Evolutionary conservation across 2,888 invertebrate species (phyloP), one percentile per base, ranked within the genome.

Genomic region (Crematogaster levior): DNA sequence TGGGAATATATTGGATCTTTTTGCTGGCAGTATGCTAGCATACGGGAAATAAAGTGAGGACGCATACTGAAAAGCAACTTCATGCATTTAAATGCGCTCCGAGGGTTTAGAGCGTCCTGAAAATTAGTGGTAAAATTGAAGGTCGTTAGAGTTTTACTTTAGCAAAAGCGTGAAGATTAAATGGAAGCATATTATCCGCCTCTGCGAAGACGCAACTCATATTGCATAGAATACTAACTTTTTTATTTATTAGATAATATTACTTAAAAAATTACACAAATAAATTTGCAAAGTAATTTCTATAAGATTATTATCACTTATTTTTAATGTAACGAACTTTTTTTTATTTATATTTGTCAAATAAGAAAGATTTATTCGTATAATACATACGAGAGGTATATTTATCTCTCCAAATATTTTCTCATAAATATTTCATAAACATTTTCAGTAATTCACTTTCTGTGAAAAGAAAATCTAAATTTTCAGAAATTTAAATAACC

Each of bases 101-200:
- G 66, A 75, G 53, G 53, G 27, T 75, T 75, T 53, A 75, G 66
- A 75, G 75, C 40, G 65, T 15, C 40, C 51, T 75, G 53, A 75
- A 66, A 66, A 66, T 75, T 75, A 75, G 53, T 66, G 53, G 66
- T 66, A 61, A 75, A 75, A 75, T 75, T 75, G 75, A 66, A 75
- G 75, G 40, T 66, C 66, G 75, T 75, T 75, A 75, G 66, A 53
- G 10, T 66, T 74, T 75, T 66, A 53, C 27, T 53, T 30, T 40
- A 63, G 74, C 53, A 75, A 66, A 75, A 75, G 53, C 51, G 53
- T 30, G 40, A 75, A 75, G 53, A 75, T 75, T 66, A 75, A 75
- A 66, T 75, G 30, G 10, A 66, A 53, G 40, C 51, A n/a, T 21
- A 53, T 75, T 53, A 66, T 40, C 30, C 24, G n/a, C 30, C 43